Evolutionary conservation across 2,113 vertebrate genomes (phyloP), one percentile per base, ranked within the genome.

Genomic region (Australoheros scitulus): DNA sequence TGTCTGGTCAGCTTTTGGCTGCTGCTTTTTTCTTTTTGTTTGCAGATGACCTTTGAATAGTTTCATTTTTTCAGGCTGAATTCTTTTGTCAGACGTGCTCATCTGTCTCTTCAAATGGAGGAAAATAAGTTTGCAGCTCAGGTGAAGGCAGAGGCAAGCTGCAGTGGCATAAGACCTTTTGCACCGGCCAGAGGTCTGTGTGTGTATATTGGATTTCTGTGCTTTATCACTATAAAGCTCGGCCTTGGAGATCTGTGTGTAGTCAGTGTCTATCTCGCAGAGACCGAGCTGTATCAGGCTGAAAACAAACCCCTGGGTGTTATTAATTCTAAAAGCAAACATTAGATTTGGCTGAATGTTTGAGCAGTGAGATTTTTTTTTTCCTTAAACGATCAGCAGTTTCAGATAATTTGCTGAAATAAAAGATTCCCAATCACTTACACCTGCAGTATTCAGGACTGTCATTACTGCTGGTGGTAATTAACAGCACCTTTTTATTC

Each of bases 251-350:
- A 58, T 84, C 61, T 72, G 79, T 79, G 17, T 77, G 26, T 56
- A 32, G 61, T 79, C 60, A 36, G 26, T 83, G 56, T 84, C 59
- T 84, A n/a, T 82, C 18, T 86, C 58, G 24, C 38, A 85, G 34
- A 76, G 77, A 88, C 32, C 84, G 82, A 64, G 43, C 78, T 81
- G 87, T 79, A 89, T 90, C 72, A 87, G 7, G 26, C 59, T 85
- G n/a, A 83, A 84, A 61, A 72, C 52, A 56, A 14, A 84, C 77
- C 79, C 59, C 34, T 0, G 26, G 47, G 36, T 77, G n/a, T 36
- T 22, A 65, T 80, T 74, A 75, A 65, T 50, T 57, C 24, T 41
- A 11, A 78, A 74, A 81, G 64, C 24, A 5, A 24, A 85, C 22
- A 85, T 83, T 58, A 56, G 11, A 81, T 61, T 80, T 68, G 38